Base-by-base conservation (phyloP, 2,888 invertebrate species). In the Caenorhabditis sulstoni region DNA sequence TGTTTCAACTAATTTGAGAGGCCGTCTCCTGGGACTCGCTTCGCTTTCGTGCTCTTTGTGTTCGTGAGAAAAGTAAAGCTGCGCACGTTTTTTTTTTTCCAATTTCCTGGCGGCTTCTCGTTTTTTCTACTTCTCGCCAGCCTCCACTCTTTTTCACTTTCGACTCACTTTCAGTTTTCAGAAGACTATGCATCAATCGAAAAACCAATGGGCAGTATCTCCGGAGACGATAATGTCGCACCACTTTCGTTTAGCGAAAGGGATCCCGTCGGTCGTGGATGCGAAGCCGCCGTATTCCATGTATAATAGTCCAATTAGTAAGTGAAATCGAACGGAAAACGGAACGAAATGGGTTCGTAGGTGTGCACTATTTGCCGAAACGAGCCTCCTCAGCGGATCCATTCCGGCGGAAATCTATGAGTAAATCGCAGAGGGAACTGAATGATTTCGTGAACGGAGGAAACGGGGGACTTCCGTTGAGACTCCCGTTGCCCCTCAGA, bases 271-370 rank as follows among this genome's bases (percentile, higher is more conserved):
- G 41, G 79, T 81, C 4, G 68, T 84, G 5, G 81, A 84, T 55
- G 55, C 62, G n/a, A 71, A 70, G 18, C 81, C 84, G 1, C 84
- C 84, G 4, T 67, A 74, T 66, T 84, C 84, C n/a, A 84, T 84
- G 84, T 84, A 81, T 55, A 82, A 84, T 59, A 84, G 84, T 74
- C 84, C 84, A 20, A 84, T 80, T 50, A 84, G 84, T 84, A 18
- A 70, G 76, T 71, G 18, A 18, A 41, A 39, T 29, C 22, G 37
- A 50, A 39, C 47, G 18, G 5, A 18, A 62, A 39, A 39, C 12
- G 9, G 29, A 11, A 23, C 20, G 41, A 47, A 18, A 8, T 3
- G 4, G 11, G 7, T 52, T 47, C 75, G 45, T 59, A 83, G 83
- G 83, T 62, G 52, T 84, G 29, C 84, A 84, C 57, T 84, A 84